These are phyloP conservation scores for Haliaeetus leucogaster DNA, from an alignment of 2,113 vertebrate genomes.

Conservation along the genomic window DNA sequence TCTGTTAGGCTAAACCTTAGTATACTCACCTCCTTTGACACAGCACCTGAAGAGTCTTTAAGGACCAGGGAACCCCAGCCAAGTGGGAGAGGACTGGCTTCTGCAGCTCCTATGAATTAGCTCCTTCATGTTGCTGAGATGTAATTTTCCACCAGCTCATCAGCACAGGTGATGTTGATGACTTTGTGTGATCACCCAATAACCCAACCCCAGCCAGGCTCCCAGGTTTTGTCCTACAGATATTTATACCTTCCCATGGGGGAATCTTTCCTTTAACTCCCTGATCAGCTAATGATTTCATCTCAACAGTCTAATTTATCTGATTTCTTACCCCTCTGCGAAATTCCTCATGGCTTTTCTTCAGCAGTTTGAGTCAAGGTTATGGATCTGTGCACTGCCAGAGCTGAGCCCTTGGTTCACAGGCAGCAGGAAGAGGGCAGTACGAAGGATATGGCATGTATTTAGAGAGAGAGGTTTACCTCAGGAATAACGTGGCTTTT, in stretches of 20 bases:
- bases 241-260: not conserved
- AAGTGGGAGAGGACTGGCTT: rapidly evolving
- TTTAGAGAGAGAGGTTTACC: not conserved
- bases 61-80: not conserved
- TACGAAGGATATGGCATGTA: not conserved
- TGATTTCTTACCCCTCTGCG: not conserved
- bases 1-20: not conserved
- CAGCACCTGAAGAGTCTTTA: not conserved
- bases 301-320: not conserved
- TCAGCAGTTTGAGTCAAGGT: not conserved
- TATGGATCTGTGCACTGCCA: not conserved
- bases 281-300: not conserved
- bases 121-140: not conserved
- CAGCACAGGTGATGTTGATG: not conserved
- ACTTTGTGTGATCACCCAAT: not conserved
- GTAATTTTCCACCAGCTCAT: not conserved
- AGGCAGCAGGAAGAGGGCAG: not conserved
- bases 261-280: not conserved
- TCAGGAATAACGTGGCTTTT: not conserved
- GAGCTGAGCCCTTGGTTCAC: not conserved
- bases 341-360: not conserved
- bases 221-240: not conserved
- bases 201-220: not conserved
- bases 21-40: not conserved
- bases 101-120: not conserved